Evolutionary conservation across 2,797 vertebrate species (phyloP).

Genomic region (Anguilla obscura): DNA sequence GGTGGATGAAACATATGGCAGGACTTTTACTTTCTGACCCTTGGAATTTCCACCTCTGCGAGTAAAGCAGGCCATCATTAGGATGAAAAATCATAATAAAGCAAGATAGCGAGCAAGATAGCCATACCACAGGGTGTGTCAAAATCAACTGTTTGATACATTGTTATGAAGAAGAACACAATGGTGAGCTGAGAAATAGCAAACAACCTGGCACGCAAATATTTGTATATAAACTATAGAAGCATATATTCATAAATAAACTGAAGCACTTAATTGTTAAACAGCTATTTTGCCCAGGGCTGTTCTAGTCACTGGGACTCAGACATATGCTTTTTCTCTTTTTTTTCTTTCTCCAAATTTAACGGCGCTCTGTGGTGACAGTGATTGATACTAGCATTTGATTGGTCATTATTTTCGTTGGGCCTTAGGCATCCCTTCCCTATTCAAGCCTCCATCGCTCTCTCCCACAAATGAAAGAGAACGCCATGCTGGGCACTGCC

Average conservation of each 20-base stretch:
- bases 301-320: not conserved
- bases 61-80: not conserved
- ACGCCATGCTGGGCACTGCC: not conserved
- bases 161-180: not conserved
- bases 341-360: not conserved
- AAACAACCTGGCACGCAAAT: not conserved
- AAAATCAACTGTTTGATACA: not conserved
- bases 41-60: not conserved
- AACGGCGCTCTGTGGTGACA: not conserved
- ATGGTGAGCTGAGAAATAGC: not conserved
- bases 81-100: not conserved
- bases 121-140: not conserved
- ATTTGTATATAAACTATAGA: too few relatives aligned
- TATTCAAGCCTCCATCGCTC: not conserved
- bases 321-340: not conserved
- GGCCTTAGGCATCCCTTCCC: not conserved
- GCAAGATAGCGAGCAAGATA: not conserved
- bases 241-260: too few relatives aligned
- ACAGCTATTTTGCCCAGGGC: not conserved
- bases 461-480: not conserved
- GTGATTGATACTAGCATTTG: not conserved
- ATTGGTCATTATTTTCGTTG: not conserved
- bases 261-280: too few relatives aligned
- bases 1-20: not conserved
- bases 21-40: not conserved